Evolutionary conservation across 2,797 vertebrate species (phyloP).

Genomic region (Pagetopsis macropterus): DNA sequence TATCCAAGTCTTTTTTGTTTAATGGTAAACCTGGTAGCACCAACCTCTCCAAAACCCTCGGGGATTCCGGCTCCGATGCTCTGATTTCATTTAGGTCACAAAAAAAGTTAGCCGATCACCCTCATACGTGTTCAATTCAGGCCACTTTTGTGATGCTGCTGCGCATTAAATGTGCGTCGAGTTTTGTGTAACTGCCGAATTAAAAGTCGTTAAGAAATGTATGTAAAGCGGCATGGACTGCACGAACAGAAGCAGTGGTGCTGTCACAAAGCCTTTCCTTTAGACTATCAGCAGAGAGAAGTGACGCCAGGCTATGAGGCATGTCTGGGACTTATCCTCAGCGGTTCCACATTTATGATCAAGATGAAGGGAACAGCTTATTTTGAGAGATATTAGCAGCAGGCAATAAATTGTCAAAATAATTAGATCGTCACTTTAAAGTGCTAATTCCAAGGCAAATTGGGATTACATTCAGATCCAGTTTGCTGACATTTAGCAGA

Average conservation of each 20-base stretch:
- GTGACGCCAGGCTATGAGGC: constrained; percentile 77
- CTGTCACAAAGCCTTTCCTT: constrained; percentile 71
- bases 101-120: constrained; percentile 6
- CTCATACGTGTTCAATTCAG: background rate
- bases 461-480: constrained; percentile 85
- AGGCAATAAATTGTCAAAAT: constrained; percentile 85
- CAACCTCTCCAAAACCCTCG: constrained; percentile 3
- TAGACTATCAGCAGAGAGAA: constrained; percentile 57
- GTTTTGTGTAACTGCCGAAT: constrained; percentile 1
- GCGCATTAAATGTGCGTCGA: constrained; percentile 14
- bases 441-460: constrained; percentile 87
- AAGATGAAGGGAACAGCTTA: constrained; percentile 75
- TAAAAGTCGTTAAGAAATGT: constrained; percentile 24
- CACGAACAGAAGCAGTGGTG: constrained; percentile 32
- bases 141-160: background rate
- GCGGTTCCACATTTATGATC: constrained; percentile 71
- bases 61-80: constrained; percentile 9
- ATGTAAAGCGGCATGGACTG: constrained; percentile 31
- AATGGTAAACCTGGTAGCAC: background rate
- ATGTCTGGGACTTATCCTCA: constrained; percentile 75
- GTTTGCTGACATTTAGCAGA: constrained; percentile 89
- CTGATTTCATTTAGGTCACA: constrained; percentile 8
- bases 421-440: constrained; percentile 82
- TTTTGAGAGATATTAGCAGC: constrained; percentile 79
- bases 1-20: constrained; percentile 11